phyloP scores from a whole-genome alignment of 92 coral and sea anemone genomes.

The Bergia sp. region DNA sequence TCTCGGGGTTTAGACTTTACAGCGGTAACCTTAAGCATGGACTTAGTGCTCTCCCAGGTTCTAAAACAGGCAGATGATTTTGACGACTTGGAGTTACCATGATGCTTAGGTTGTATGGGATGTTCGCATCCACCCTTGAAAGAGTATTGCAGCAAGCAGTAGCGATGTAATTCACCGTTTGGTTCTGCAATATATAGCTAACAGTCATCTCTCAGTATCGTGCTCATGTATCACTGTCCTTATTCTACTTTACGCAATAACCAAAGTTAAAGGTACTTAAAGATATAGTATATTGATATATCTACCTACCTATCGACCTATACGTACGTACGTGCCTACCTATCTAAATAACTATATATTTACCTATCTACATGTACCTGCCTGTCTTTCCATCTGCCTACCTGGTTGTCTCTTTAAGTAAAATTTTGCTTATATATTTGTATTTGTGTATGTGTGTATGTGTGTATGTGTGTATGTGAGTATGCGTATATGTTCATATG shows the following conservation, averaged over 20 bases:
- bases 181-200: conserved; percentile 18
- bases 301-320: neutral
- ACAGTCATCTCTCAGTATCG: neutral
- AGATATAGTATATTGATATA: neutral
- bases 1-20: conserved; percentile 26
- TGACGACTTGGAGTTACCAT: conserved; percentile 29
- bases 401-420: too few species aligned
- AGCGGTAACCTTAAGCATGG: conserved; percentile 16
- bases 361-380: too few species aligned
- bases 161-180: conserved; percentile 35
- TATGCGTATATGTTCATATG: neutral
- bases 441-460: neutral
- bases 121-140: conserved; percentile 47
- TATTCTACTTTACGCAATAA: too few species aligned
- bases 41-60: conserved; percentile 51
- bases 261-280: neutral
- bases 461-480: neutral
- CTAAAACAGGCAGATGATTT: conserved; percentile 1
- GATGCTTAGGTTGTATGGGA: conserved; percentile 30
- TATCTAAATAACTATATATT: too few species aligned
- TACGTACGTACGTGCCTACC: too few species aligned
- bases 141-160: conserved; percentile 46
- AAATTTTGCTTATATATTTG: neutral
- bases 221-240: neutral
- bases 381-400: too few species aligned